These are phyloP conservation scores for Fabriciana adippe DNA, from an alignment of 2,888 invertebrate species.

Conservation along the genomic window DNA sequence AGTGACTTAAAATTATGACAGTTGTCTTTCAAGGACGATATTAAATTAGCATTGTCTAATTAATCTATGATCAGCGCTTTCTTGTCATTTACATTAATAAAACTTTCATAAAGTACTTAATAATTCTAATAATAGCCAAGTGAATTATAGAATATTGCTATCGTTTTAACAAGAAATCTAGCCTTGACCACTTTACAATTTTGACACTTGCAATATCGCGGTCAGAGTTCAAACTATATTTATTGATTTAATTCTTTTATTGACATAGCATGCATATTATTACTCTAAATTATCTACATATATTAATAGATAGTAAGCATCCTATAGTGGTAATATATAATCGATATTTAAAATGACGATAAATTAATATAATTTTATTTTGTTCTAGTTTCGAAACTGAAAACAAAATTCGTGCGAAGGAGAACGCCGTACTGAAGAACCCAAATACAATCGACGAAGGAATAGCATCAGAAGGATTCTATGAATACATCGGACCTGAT, in stretches of 20 bases:
- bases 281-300: slow-evolving; percentile 7
- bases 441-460: slow-evolving; percentile 76
- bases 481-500: slow-evolving; percentile 80
- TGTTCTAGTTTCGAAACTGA: slow-evolving; percentile 76
- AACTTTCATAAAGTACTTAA: too few species aligned
- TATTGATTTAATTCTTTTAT: slow-evolving; percentile 56
- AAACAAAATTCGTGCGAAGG: slow-evolving; percentile 80
- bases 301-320: neutral
- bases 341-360: neutral
- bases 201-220: slow-evolving; percentile 40
- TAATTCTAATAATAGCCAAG: too few species aligned
- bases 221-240: slow-evolving; percentile 69
- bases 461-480: slow-evolving; percentile 76
- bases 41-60: slow-evolving; percentile 18
- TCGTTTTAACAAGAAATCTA: slow-evolving; percentile 21
- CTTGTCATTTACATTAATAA: neutral
- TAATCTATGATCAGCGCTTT: slow-evolving; percentile 10
- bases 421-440: slow-evolving; percentile 77
- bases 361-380: slow-evolving; percentile 31
- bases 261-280: slow-evolving; percentile 44
- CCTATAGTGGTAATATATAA: neutral
- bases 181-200: slow-evolving; percentile 61
- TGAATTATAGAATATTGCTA: too few species aligned
- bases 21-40: slow-evolving; percentile 26
- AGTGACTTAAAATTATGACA: slow-evolving; percentile 26